Percentiles rank a stretch among this genome's conserved stretches.
These are phyloP conservation scores for Lindbergichthys nudifrons DNA, from an alignment of 2,797 vertebrate species.

Conservation along the genomic window DNA sequence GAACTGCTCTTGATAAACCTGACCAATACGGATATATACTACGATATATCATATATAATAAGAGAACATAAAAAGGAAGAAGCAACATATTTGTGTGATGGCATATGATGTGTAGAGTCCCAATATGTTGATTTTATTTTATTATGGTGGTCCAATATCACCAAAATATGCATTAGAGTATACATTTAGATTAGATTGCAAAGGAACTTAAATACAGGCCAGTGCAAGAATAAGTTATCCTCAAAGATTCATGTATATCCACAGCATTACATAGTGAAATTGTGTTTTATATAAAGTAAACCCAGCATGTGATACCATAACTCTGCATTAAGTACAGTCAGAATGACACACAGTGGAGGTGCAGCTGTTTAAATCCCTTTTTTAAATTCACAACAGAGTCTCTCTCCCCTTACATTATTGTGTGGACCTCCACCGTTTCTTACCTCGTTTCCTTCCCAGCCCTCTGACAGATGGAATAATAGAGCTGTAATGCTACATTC, in stretches of 20 bases:
- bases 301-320: neutral
- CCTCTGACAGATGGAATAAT: conserved; percentile 79
- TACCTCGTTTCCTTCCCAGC: conserved; percentile 63
- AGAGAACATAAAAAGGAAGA: neutral
- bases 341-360: neutral
- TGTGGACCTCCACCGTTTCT: conserved; percentile 54
- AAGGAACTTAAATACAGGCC: neutral
- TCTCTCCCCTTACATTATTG: conserved; percentile 55
- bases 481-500: conserved; percentile 79
- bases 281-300: conserved; percentile 6
- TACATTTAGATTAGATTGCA: neutral
- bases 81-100: neutral
- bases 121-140: no score
- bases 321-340: conserved; percentile 17
- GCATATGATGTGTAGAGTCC: neutral
- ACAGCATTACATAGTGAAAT: neutral
- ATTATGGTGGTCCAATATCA: neutral
- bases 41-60: neutral
- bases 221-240: no score
- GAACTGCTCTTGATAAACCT: no score
- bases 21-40: no score
- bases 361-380: conserved; percentile 25
- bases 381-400: conserved; percentile 40
- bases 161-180: neutral
- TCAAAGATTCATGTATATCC: neutral